Percentiles rank a stretch among this genome's conserved stretches.
Evolutionary conservation across 2,888 invertebrate species (phyloP).

Genomic region (Branchinecta sandiegonensis): DNA sequence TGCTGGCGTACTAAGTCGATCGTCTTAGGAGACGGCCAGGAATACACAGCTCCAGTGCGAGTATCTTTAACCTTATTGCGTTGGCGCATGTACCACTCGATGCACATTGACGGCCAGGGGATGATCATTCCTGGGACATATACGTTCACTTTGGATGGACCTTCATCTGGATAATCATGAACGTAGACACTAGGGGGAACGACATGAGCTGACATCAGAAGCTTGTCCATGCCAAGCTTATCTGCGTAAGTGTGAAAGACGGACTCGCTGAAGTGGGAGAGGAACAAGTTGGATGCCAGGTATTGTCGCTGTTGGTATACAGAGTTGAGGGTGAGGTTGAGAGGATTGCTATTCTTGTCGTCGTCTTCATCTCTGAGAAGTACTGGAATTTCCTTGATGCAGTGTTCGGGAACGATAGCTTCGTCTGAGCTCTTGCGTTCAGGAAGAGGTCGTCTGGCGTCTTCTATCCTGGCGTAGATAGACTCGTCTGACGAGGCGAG

Average conservation of each 20-base stretch:
- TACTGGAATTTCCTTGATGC: constrained; percentile 27
- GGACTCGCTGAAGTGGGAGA: constrained; percentile 50
- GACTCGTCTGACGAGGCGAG: constrained; percentile 42
- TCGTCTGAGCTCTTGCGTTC: constrained; percentile 3
- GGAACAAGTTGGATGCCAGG: constrained; percentile 50
- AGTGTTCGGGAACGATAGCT: constrained; percentile 24
- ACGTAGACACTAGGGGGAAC: constrained; percentile 32
- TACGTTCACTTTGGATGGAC: constrained; percentile 15
- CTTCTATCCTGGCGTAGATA: constrained; percentile 47
- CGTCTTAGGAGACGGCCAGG: constrained; percentile 55
- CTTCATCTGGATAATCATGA: constrained; percentile 2
- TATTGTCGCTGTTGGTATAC: constrained; percentile 41
- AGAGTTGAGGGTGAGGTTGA: constrained; percentile 29
- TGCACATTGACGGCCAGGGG: constrained; percentile 58
- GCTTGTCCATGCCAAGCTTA: constrained; percentile 41
- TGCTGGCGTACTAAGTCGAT: constrained; percentile 48
- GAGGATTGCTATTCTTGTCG: constrained; percentile 23
- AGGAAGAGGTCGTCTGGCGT: constrained; percentile 42
- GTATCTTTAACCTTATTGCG: constrained; percentile 44
- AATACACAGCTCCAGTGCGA: constrained; percentile 41
- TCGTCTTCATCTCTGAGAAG: constrained; percentile 24
- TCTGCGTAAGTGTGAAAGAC: constrained; percentile 39
- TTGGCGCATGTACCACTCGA: constrained; percentile 49
- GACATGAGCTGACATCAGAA: constrained; percentile 43
- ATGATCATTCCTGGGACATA: constrained; percentile 21